Evolutionary conservation across 2,113 vertebrate species (phyloP), one percentile per base, ranked within the genome.

Genomic region (Neodontobutis hainanensis): DNA sequence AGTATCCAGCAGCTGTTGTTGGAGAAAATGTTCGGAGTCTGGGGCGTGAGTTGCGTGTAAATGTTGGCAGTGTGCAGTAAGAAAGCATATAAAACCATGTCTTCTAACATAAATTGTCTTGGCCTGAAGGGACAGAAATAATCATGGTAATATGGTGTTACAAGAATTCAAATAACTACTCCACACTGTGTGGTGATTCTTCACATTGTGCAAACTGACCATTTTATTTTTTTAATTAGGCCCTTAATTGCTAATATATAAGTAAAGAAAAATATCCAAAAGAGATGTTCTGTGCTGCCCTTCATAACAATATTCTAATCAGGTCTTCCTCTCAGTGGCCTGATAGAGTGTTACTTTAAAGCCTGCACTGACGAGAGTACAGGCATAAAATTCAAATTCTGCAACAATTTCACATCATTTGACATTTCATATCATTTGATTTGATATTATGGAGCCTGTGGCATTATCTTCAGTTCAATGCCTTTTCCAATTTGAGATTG

Each of bases 361-460:
- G 67, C 68, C 65, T 66, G 68, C 76, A 56, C 45, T 68, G 70
- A 84, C 70, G 76, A 86, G 79, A 65, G 68, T 53, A 59, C 62
- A 70, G 68, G 73, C 77, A 85, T 85, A 83, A 83, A 85, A 88
- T 82, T 77, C 56, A 71, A 58, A 65, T 77, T 72, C 58, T 56
- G 73, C 73, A 69, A 85, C 76, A 80, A 81, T 85, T 81, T 91
- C 87, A 84, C 89, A 88, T 92, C 85, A 82, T 88, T 82, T 91
- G 88, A 90, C 90, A 90, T 92, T 90, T 91, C 72, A 82, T 81
- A 87, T 89, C 73, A 83, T 91, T 88, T 80, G 82, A 85, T 88
- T 83, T 85, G 86, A 89, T 90, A 89, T 90, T 88, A 88, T 64
- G 68, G 76, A 86, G 83, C 86, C 87, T 80, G 84, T 85, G 88